Evolutionary conservation across 1,140 invertebrate genomes (phyloP), one percentile per base, ranked within the genome.

Genomic region (Cherax quadricarinatus): DNA sequence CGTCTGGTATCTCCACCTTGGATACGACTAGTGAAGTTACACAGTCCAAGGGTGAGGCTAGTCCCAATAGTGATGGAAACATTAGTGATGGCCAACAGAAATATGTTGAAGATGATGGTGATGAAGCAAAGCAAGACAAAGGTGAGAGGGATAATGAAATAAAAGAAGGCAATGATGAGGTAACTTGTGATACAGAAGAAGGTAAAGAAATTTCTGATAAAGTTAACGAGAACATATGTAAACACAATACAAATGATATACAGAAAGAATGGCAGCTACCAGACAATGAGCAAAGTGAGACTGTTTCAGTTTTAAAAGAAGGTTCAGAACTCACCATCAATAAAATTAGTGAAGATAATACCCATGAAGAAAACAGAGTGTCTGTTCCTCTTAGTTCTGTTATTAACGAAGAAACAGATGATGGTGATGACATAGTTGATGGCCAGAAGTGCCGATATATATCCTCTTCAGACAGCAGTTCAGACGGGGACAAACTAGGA

Each of bases 1-100:
- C 89, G 9, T 91, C 89, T 49, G 89, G 89, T 16, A 86, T 91
- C 57, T 91, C 89, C 24, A 86, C 89, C 4, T 18, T 91, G 89
- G 89, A 91, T 66, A 91, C 89, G 60, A n/a, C 89, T 30, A 91
- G 89, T 80, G 89, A 91, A 10, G 83, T 53, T 18, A 91, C 82
- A 78, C 88, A 89, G 24, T 70, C 79, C 6, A 89, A 89, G 51
- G 88, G 70, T 3, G 88, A 82, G 80, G 62, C 30, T 41, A 82
- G 79, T 60, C 79, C 79, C 41, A 89, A 83, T 60, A 89, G 88
- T 18, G 88, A 89, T 16, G 88, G 80, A n/a, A 82, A 41, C 60
- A 82, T 41, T 48, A 70, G 79, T 70, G 79, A 82, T n/a, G 70
- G 48, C 0, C 79, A 81, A 30, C 75, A 62, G 24, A 81, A 66